Evolutionary conservation across 2,888 invertebrate genomes (phyloP), one percentile per base, ranked within the genome.

Genomic region (Hoplodrina ambigua): DNA sequence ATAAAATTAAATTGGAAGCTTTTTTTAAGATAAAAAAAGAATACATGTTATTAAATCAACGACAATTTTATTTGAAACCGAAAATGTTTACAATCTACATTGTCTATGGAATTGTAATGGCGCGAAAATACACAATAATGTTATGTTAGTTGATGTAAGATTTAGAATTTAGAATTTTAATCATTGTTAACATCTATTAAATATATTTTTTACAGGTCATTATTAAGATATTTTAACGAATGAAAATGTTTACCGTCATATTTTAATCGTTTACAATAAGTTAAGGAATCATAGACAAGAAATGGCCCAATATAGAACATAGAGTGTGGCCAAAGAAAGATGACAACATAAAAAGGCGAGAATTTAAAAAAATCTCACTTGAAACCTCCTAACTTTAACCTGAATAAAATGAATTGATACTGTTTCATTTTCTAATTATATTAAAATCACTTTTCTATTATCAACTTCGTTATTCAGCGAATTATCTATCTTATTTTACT

Each of bases 41-140:
- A 25, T 25, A 25, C 25, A 13, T 41, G 13, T 41, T 10, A 41
- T 41, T 3, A 41, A 11, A 11, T 25, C 13, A 17, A 61, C 15
- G 19, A 41, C 6, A 37, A 25, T 46, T n/a, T n/a, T n/a, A n/a
- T n/a, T 53, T 3, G 3, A 19, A 33, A 10, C 17, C 4, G 10
- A 10, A 30, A 53, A 44, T 33, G 2, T 0, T 0, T 7, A 8
- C 13, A 41, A 41, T 13, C 37, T 37, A 13, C 13, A 41, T 20
- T 53, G 33, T 72, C n/a, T 57, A 53, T 75, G 46, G 11, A 49
- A 68, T 46, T 20, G 7, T 11, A 46, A 59, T 63, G 50, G 63
- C 59, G 78, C 72, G 72, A 64, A 71, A 76, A 69, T 60, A 60
- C 13, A 56, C 11, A 30, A 41, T 60, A 54, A 19, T 54, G 5